These are phyloP conservation scores for Phoeniculus purpureus DNA, from an alignment of 2,797 vertebrate genomes.

Conservation along the genomic window DNA sequence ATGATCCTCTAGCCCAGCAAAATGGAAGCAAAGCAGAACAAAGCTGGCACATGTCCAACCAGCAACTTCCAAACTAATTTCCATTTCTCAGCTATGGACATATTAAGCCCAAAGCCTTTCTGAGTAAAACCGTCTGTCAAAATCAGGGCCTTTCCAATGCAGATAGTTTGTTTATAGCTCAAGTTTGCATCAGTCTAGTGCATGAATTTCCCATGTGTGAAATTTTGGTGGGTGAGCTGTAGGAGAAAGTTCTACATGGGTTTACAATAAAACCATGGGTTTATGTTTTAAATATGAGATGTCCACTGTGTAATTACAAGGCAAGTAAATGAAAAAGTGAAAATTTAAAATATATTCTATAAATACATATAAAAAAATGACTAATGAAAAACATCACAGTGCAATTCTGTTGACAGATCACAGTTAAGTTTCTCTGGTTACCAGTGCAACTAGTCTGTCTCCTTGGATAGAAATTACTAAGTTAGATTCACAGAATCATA, in stretches of 20 bases:
- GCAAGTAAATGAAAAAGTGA: neutral
- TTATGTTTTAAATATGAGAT: conserved; percentile 37
- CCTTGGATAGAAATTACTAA: neutral
- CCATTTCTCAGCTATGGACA: neutral
- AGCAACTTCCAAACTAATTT: conserved; percentile 10
- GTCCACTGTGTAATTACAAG: neutral
- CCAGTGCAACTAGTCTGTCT: neutral
- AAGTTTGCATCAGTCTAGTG: neutral
- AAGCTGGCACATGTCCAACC: neutral
- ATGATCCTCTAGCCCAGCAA: neutral
- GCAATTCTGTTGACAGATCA: neutral
- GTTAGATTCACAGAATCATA: neutral
- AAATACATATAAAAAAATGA: neutral
- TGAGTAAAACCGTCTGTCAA: conserved; percentile 18
- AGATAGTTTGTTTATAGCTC: conserved; percentile 22
- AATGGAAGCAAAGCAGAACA: neutral
- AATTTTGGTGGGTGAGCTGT: conserved; percentile 24
- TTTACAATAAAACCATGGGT: neutral
- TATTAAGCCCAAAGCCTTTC: conserved; percentile 20
- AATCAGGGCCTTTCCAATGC: neutral
- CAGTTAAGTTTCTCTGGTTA: neutral
- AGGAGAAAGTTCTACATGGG: neutral
- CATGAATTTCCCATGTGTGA: conserved; percentile 31
- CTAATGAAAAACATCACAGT: neutral
- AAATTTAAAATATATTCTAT: neutral